phyloP scores from a whole-genome alignment of 2,797 vertebrate species.

The Monodelphis domestica region DNA sequence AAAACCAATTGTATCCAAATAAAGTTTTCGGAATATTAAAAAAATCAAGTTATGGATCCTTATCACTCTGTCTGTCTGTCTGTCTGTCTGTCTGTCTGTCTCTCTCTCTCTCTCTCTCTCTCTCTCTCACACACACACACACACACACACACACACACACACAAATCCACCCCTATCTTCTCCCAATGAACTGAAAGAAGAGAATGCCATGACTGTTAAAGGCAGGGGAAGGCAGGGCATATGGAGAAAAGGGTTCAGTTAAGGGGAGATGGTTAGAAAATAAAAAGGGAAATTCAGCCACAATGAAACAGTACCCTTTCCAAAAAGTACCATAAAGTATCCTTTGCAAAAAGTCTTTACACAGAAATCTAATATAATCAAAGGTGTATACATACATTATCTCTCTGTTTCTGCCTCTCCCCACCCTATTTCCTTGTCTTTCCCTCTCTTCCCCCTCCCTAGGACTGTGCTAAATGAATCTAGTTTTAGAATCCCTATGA shows the following conservation, averaged over 20 bases:
- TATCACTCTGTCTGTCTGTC: too few species aligned
- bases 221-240: background rate
- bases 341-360: background rate
- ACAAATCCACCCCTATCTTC: background rate
- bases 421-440: too few species aligned
- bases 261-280: background rate
- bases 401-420: too few species aligned
- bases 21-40: too few species aligned
- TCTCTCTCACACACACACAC: too few species aligned
- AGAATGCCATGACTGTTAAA: background rate
- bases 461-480: background rate
- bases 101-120: too few species aligned
- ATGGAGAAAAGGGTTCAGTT: background rate
- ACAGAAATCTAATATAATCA: background rate
- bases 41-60: too few species aligned
- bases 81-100: too few species aligned
- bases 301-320: background rate
- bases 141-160: too few species aligned
- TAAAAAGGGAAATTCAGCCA: background rate
- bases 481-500: background rate
- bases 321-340: background rate
- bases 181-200: background rate
- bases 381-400: background rate
- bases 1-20: too few species aligned
- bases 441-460: too few species aligned